Evolutionary conservation across 1,140 invertebrate species (phyloP), one percentile per base, ranked within the genome.

Genomic region (Parapsyche elsis): DNA sequence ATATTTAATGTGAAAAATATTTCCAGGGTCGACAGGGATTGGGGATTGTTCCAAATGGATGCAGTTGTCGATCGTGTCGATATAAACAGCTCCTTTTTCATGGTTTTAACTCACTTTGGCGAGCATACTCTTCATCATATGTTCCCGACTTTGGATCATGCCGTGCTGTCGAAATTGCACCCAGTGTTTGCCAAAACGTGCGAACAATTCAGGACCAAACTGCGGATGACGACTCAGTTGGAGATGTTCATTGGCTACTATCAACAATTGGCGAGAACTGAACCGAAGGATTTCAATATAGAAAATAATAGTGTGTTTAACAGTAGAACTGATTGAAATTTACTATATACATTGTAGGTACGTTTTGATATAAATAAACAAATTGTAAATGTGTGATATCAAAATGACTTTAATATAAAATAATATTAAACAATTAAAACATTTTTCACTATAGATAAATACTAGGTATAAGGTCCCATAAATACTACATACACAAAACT

Each of bases 91-190:
- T 92, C 89, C 14, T 86, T 92, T 38, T 93, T 95, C 79, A 86
- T 94, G 23, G 91, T 92, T 4, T 83, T 95, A 71, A 93, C 92
- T 0, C 91, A 92, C 84, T 96, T 95, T 82, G 95, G 95, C 19
- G 92, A 94, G 57, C 94, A 97, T 85, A 87, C 89, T 0, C 86
- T 96, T 0, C 95, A 96, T 85, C 95, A 96, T 87, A 87, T 97
- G 9, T 92, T 96, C 83, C 95, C 95, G 0, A 95, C 94, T 0
- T 85, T 97, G 9, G 95, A 96, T 85, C 95, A 96, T 83, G 91
- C 90, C 0, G 88, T 92, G 21, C 86, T 96, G 21, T 87, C 90
- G 1, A 86, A 91, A n/a, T 88, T 95, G 12, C 89, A 93, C 82
- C 91, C 92, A 0, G 86, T 92, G 10, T 91, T 95, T 38, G 83